Base-by-base conservation (phyloP, 2,797 vertebrate species). In the Xenentodon cancila region DNA sequence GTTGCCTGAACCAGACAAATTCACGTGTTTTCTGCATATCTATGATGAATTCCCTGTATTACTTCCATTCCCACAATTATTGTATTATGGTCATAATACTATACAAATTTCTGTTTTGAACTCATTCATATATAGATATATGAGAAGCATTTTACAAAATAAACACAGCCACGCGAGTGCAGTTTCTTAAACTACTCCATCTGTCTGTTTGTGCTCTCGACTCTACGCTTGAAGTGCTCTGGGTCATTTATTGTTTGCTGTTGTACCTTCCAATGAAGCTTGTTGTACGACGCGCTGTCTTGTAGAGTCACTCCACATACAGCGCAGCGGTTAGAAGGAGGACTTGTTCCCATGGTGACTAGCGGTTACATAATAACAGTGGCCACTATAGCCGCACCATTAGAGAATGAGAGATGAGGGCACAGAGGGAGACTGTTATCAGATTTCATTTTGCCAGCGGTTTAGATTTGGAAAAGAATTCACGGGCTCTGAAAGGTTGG, bases 341-440 rank as follows among this genome's bases (percentile, higher is more conserved):
- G 57, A 51, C 55, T 56, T 67, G 86, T 86, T 90, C 69, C 87
- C 85, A 87, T 87, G 84, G 88, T 80, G 78, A 91, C 87, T 72
- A 74, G 61, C 54, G 54, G 82, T 90, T 89, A 84, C 80, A 85
- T 88, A 88, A 90, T 53, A 80, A 79, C 73, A 84, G 76, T 59
- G 76, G 75, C 69, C 78, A 78, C 56, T 75, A 67, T 70, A 69
- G 80, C 75, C 64, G 65, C 59, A 55, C 69, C 67, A 75, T 87
- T 73, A 67, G 72, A 54, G 71, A 75, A 75, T 52, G 61, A 76
- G 73, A 71, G 75, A 84, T 78, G 83, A 85, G 69, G 61, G 59
- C 60, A 71, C 58, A 47, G 64, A 65, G 48, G 46, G 65, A 68
- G 59, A 59, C 1, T 47, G 68, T 80, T 69, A 84, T 77, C 52